Evolutionary conservation across 2,797 vertebrate genomes (phyloP).

Genomic region (Calcarius lapponicus): DNA sequence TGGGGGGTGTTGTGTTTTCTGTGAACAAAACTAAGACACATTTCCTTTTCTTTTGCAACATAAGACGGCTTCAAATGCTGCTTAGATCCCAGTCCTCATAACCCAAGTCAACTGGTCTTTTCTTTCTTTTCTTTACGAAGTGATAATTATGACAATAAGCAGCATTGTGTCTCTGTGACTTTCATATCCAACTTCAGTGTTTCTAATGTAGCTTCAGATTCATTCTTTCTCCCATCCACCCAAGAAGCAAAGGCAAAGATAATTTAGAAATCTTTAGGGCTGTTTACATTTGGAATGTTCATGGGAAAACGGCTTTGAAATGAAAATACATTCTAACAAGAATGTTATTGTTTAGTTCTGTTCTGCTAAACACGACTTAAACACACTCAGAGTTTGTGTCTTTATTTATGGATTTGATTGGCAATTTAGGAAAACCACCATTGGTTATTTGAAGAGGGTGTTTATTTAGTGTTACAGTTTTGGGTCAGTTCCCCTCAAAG

Average conservation of each 20-base stretch:
- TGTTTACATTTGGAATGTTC: conserved; percentile 49
- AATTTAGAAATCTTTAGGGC: conserved; percentile 44
- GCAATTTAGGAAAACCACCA: conserved; percentile 57
- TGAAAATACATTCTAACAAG: conserved; percentile 50
- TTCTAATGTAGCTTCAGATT: not conserved
- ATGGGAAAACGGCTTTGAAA: conserved; percentile 40
- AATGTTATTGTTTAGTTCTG: conserved; percentile 57
- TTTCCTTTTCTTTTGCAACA: conserved; percentile 30
- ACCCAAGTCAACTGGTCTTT: conserved; percentile 24
- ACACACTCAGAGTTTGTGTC: not conserved
- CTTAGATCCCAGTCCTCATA: not conserved
- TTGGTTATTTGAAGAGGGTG: conserved; percentile 51
- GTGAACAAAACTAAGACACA: not conserved
- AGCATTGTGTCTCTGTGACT: conserved; percentile 48
- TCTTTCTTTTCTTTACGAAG: conserved; percentile 40
- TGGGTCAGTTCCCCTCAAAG: conserved; percentile 67
- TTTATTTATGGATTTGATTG: conserved; percentile 61
- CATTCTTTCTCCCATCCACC: not conserved
- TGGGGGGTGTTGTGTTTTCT: not conserved
- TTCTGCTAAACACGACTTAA: conserved; percentile 56
- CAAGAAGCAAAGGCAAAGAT: conserved; percentile 35
- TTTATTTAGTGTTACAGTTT: conserved; percentile 68
- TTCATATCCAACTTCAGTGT: conserved; percentile 45
- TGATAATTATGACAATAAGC: conserved; percentile 64
- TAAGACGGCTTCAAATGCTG: conserved; percentile 12